Evolutionary conservation across 2,113 vertebrate genomes (phyloP).

Genomic region (Pionites leucogaster): DNA sequence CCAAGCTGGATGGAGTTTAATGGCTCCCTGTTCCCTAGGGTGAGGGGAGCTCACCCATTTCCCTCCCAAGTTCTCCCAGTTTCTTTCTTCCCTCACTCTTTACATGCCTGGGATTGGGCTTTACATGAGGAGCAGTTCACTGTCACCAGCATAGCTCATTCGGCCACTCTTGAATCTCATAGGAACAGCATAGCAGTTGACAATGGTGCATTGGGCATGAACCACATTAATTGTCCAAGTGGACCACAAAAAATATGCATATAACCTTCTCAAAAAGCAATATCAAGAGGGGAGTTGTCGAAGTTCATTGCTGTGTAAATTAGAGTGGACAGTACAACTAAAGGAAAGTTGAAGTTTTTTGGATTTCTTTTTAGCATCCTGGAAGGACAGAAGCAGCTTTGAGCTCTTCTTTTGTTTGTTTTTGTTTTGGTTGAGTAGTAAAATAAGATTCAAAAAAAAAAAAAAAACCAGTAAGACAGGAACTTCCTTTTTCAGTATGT

Average conservation of each 20-base stretch:
- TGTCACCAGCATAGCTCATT: neutral
- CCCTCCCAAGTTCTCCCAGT: neutral
- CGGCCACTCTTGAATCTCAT: neutral
- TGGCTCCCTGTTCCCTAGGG: neutral
- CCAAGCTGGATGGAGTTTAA: neutral
- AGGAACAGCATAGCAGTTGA: neutral
- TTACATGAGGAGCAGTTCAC: rapidly evolving
- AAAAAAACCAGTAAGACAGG: neutral
- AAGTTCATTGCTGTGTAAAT: neutral
- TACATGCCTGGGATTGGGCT: neutral
- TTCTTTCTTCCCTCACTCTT: neutral
- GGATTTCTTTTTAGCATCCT: neutral
- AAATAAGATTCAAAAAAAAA: neutral
- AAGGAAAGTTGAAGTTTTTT: neutral
- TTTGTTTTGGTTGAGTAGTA: neutral
- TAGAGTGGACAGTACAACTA: neutral
- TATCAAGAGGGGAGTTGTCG: neutral
- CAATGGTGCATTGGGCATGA: neutral
- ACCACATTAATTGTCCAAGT: neutral
- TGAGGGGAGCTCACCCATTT: neutral
- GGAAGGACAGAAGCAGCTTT: neutral
- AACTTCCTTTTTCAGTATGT: conserved; percentile 8
- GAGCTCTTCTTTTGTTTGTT: neutral
- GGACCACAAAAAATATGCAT: neutral
- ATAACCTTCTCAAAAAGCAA: neutral